Evolutionary conservation across 2,797 vertebrate species (phyloP), one percentile per base, ranked within the genome.

Genomic region (Poeciliopsis presidionis): DNA sequence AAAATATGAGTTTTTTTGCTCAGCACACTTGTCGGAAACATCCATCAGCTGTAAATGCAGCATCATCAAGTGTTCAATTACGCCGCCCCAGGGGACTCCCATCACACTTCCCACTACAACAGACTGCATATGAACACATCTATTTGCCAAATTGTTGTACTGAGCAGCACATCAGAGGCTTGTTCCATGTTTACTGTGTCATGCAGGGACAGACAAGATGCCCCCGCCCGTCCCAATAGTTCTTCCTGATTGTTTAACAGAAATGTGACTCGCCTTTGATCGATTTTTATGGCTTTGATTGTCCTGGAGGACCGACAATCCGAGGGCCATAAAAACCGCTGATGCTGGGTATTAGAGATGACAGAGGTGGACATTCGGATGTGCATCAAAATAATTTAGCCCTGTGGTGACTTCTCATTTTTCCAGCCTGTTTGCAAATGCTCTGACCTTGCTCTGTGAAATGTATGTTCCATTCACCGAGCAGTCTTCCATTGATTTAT

Each of bases 1-100:
- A 79, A 87, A 91, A 88, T 85, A 84, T 80, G 57, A 81, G 76
- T 78, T 86, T 90, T 75, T 90, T 87, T 77, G 78, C 85, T 75
- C 86, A 5, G 74, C 78, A 41, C 76, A 69, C 80, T 82, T 33
- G 46, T 87, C 65, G 20, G 80, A 91, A 88, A 76, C 88, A 92
- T 94, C 86, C 89, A 90, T 94, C 91, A 92, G 74, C 80, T n/a
- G 83, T 85, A 91, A 93, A 88, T 47, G 88, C 89, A 89, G 83
- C 83, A 91, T 93, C 91, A 92, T 92, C 92, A 92, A 90, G 89
- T 83, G 87, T 91, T 91, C 87, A 91, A 92, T 92, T 90, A 93
- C 80, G 3, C 73, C 75, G 78, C 88, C 93, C 81, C 81, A 18
- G 86, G 92, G 92, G 90, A 91, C 82, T 80, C 82, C 74, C 75